phyloP scores from a whole-genome alignment of 2,113 vertebrate genomes.

The Diphyllodes magnificus region DNA sequence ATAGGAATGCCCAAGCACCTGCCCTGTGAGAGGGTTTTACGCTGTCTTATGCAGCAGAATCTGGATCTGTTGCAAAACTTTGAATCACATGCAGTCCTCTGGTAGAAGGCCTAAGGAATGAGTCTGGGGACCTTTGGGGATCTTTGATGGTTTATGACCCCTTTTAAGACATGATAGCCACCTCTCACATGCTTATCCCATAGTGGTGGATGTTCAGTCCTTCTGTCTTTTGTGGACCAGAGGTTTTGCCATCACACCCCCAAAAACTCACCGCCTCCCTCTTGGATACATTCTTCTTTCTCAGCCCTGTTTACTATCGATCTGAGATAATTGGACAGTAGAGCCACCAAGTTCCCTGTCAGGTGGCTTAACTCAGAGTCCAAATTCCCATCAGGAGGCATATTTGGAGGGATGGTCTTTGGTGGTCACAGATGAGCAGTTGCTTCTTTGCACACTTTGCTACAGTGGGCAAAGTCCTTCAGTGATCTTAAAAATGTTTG shows the following conservation, averaged over 20 bases:
- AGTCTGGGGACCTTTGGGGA: background rate
- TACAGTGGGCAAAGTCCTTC: background rate
- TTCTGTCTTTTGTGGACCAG: background rate
- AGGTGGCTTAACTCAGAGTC: background rate
- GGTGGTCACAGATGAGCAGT: background rate
- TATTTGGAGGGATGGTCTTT: background rate
- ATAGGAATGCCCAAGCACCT: background rate
- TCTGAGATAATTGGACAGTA: background rate
- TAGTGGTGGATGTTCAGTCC: background rate
- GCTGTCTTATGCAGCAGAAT: background rate
- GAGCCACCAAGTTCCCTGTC: background rate
- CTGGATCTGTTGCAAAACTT: background rate
- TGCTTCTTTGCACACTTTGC: background rate
- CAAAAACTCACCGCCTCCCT: background rate
- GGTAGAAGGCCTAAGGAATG: background rate
- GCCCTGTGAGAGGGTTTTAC: background rate
- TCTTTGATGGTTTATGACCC: background rate
- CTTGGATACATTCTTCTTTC: background rate
- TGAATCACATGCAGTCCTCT: background rate
- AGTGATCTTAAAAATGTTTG: background rate
- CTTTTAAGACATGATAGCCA: fast-evolving
- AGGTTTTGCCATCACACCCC: background rate
- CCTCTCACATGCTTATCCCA: background rate
- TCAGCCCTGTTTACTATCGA: background rate
- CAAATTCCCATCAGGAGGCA: background rate